Conservation (phyloP, 2,888 invertebrate species). For the Halictus quadricinctus region DNA sequence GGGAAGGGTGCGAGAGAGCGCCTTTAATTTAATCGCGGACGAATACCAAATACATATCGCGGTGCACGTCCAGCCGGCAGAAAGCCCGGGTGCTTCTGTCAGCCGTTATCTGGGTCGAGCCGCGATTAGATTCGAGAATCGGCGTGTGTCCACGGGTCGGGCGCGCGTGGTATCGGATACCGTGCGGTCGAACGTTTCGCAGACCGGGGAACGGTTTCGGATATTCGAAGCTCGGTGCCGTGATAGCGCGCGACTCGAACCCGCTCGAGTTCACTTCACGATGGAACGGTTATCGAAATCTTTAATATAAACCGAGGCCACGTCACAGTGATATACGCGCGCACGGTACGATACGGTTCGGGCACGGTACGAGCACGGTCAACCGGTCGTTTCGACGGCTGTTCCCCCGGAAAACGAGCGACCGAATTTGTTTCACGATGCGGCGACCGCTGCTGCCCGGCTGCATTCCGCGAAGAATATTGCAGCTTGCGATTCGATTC, state of each 20-base stretch:
- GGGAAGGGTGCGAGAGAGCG: background rate
- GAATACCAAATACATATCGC: constrained; percentile 36
- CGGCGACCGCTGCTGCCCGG: background rate
- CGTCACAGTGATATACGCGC: constrained; percentile 10
- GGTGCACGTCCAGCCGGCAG: background rate
- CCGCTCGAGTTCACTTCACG: constrained; percentile 25
- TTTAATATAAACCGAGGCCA: constrained; percentile 41
- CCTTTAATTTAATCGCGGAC: constrained; percentile 46
- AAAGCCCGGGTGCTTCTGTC: constrained; percentile 43
- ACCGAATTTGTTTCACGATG: constrained; percentile 14
- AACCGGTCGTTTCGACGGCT: constrained; percentile 1
- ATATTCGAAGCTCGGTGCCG: constrained; percentile 42
- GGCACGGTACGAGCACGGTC: background rate
- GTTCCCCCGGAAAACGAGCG: background rate
- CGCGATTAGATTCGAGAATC: constrained; percentile 64
- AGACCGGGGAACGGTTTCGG: constrained; percentile 46
- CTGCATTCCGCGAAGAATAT: background rate
- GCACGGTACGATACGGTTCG: background rate
- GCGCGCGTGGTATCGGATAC: constrained; percentile 56
- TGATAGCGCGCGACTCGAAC: constrained; percentile 38
- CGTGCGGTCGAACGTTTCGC: constrained; percentile 64
- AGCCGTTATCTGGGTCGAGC: constrained; percentile 59
- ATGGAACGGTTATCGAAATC: constrained; percentile 39
- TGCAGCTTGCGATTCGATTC: background rate
- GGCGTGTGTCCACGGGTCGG: constrained; percentile 50